phyloP scores from a whole-genome alignment of 1,140 invertebrate genomes.

The Eueides isabella region DNA sequence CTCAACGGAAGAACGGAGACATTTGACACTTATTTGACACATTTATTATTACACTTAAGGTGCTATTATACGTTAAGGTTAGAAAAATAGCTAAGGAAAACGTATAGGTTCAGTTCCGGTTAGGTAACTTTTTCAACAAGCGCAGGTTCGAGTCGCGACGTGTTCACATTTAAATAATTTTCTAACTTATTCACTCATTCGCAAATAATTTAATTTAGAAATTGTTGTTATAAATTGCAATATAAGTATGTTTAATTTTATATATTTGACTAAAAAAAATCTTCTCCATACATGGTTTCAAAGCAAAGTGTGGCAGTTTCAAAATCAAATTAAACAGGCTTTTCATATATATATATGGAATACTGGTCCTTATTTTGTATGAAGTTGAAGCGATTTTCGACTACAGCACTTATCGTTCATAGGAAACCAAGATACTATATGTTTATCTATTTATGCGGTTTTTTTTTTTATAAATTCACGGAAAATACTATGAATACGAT shows the following conservation, averaged over 20 bases:
- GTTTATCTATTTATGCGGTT: constrained; percentile 25
- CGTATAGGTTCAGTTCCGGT: too few species aligned
- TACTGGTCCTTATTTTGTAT: neutral
- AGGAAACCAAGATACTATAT: constrained; percentile 37
- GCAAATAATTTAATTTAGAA: too few species aligned
- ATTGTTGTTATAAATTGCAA: too few species aligned
- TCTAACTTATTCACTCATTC: too few species aligned
- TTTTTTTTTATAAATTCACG: constrained; percentile 19
- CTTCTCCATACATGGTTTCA: neutral
- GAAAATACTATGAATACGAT: neutral
- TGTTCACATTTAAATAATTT: too few species aligned
- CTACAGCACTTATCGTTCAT: constrained; percentile 29
- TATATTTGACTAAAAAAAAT: too few species aligned
- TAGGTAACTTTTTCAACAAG: neutral
- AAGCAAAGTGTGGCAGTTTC: constrained; percentile 19
- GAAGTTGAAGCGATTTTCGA: neutral
- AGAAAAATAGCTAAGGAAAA: neutral
- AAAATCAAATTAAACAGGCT: constrained; percentile 27
- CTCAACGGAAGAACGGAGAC: neutral
- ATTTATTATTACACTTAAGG: neutral
- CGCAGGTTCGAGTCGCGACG: too few species aligned
- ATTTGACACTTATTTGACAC: neutral
- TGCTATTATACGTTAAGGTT: too few species aligned
- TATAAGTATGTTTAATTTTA: too few species aligned
- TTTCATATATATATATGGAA: neutral